Base-by-base conservation (phyloP, 1,140 invertebrate species). In the Pinna nobilis region DNA sequence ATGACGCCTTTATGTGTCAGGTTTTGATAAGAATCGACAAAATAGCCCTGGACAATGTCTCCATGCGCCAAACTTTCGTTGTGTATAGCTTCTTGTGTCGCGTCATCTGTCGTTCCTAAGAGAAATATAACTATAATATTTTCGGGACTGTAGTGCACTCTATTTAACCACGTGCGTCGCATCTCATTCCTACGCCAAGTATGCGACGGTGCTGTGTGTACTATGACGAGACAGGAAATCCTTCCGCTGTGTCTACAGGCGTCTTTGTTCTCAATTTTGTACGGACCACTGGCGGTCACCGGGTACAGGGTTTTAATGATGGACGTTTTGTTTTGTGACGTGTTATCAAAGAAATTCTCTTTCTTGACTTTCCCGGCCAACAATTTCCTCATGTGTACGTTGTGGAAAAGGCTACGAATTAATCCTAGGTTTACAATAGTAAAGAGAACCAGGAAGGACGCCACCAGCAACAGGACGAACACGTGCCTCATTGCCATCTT, bases 1-100 rank as follows among this genome's bases (percentile, higher is more conserved):
- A 95, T 94, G 1, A 94, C 92, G 81, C 97, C 95, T 71, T 88
- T 88, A 39, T 84, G 74, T 13, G 86, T 87, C 4, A 87, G 64
- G 65, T 87, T 87, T 57, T 78, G 78, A 60, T 87, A 86, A 6
- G 82, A 77, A 70, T 88, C 87, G 6, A 80, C 32, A 65, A 88
- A 88, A 37, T 78, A 59, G 1, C 84, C 85, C 61, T 88, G 85
- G 1, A 88, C 72, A 15, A 88, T 78, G 49, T 88, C 87, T 9
- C 66, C 57, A 53, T 83, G 77, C 4, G 63, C 61, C 44, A 61
- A 23, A n/a, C 55, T 77, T 55, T 86, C 84, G 28, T 72, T 59
- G 44, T 78, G 72, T 33, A 85, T 63, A 28, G 64, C 28, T 3
- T 50, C 18, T 66, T 83, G 78, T 64, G 9, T 49, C 30, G 2